Percentiles rank a stretch among this genome's conserved stretches.
Conservation (phyloP, 2,888 invertebrate genomes). For the Agrochola lota region DNA sequence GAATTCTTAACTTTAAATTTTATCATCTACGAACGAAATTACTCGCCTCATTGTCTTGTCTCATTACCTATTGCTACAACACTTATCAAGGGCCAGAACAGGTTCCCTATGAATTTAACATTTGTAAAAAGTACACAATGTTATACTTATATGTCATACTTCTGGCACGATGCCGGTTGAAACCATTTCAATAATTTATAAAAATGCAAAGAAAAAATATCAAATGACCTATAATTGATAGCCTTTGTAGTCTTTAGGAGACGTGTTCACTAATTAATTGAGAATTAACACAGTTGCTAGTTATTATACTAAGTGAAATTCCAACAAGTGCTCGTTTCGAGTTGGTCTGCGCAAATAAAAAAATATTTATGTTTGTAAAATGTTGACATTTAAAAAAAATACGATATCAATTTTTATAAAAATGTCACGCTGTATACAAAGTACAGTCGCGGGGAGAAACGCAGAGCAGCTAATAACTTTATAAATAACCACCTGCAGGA, state of each 20-base stretch:
- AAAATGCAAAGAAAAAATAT: slow-evolving; percentile 59
- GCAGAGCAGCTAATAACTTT: slow-evolving; percentile 37
- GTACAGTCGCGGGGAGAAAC: slow-evolving; percentile 39
- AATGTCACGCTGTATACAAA: slow-evolving; percentile 53
- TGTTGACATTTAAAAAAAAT: slow-evolving; percentile 65
- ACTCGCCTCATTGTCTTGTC: slow-evolving; percentile 9
- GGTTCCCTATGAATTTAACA: slow-evolving; percentile 42
- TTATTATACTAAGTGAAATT: slow-evolving; percentile 62
- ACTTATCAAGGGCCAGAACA: slow-evolving; percentile 13
- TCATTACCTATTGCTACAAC: slow-evolving; percentile 1
- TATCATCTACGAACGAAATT: slow-evolving; percentile 26
- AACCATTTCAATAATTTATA: slow-evolving; percentile 55
- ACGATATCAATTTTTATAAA: slow-evolving; percentile 58
- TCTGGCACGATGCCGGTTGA: slow-evolving; percentile 3
- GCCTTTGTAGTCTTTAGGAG: slow-evolving; percentile 52
- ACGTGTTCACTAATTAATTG: slow-evolving; percentile 64
- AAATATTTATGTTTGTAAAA: slow-evolving; percentile 49
- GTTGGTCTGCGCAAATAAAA: slow-evolving; percentile 44
- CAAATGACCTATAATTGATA: slow-evolving; percentile 63
- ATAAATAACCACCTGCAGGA: slow-evolving; percentile 54
- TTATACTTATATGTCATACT: slow-evolving; percentile 26
- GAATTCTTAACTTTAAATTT: background rate
- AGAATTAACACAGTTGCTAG: slow-evolving; percentile 54
- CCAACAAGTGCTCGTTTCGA: slow-evolving; percentile 34
- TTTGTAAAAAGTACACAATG: slow-evolving; percentile 49